Evolutionary conservation across 1,140 invertebrate species (phyloP).

Genomic region (Drosophila aff.): DNA sequence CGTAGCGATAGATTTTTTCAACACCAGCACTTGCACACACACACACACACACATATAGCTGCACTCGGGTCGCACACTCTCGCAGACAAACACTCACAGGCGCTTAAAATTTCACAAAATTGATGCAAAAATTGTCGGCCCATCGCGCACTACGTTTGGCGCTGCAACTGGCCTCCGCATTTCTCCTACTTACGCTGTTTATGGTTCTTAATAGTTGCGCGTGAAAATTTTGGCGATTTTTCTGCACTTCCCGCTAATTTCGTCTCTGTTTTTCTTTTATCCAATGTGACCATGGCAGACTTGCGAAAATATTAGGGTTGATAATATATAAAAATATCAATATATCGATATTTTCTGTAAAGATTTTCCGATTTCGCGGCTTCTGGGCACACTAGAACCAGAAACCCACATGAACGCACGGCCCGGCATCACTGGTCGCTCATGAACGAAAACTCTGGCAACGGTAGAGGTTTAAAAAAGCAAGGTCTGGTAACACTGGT

Average conservation of each 20-base stretch:
- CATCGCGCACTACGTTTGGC: conserved; percentile 36
- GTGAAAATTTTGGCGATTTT: conserved; percentile 62
- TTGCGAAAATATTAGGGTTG: background rate
- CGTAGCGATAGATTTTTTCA: conserved; percentile 80
- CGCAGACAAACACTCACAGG: conserved; percentile 27
- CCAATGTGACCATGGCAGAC: conserved; percentile 14
- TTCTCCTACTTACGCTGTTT: conserved; percentile 74
- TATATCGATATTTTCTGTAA: no score
- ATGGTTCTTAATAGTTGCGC: conserved; percentile 61
- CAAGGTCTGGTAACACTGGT: no score
- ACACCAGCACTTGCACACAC: conserved; percentile 53
- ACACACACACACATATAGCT: conserved; percentile 40
- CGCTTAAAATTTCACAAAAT: conserved; percentile 65
- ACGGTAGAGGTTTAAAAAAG: no score
- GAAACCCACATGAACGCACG: no score
- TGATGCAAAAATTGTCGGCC: conserved; percentile 69
- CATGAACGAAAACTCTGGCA: no score
- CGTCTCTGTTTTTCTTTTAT: conserved; percentile 70
- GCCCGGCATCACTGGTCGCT: no score
- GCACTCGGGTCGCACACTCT: conserved; percentile 35
- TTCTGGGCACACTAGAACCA: no score
- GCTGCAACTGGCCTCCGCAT: conserved; percentile 6
- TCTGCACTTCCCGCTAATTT: conserved; percentile 76
- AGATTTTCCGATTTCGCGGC: no score
- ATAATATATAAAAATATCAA: no score